Base-by-base conservation (phyloP, 2,797 vertebrate genomes). In the Typhlichthys eigenmanni region DNA sequence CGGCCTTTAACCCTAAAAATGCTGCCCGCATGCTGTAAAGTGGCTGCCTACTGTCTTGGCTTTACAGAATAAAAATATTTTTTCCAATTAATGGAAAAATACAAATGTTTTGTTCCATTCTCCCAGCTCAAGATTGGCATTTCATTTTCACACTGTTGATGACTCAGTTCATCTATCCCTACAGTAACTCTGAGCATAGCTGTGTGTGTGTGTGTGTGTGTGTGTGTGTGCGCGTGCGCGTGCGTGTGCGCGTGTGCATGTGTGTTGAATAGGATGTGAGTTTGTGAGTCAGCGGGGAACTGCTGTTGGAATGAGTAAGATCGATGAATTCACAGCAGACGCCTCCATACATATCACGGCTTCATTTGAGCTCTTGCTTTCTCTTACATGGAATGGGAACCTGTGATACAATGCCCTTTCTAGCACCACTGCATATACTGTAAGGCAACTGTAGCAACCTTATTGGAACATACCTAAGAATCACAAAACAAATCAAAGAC, bases 311-410 rank as follows among this genome's bases (percentile, higher is more conserved):
- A 81, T 75, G 84, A 85, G 82, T 84, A 72, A 79, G 83, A 85
- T 87, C 88, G 87, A 88, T 87, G 85, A 74, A 69, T 63, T 83
- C 84, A 69, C 85, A 86, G 82, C 83, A 64, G 77, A 87, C 72
- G 49, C 69, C 87, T 81, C 61, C 69, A 57, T 87, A 86, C 85
- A 80, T 85, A 78, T 87, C 84, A 79, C 55, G 46, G 2, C 73
- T 75, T 66, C 53, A 82, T 76, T 77, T 13, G 73, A 78, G 76
- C 68, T 60, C 73, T 66, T 14, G 78, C 62, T 72, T 76, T 64
- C 47, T 67, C 78, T 72, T 68, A 60, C 13, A 62, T 52, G 11
- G 60, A 71, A 64, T 61, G 2, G 43, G 60, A 69, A 77, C 70
- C 82, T 72, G 71, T 76, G 47, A 74, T 54, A 80, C 38, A 13